Evolutionary conservation across 2,113 vertebrate species (phyloP).

Genomic region (Phrynocephalus versicolor): DNA sequence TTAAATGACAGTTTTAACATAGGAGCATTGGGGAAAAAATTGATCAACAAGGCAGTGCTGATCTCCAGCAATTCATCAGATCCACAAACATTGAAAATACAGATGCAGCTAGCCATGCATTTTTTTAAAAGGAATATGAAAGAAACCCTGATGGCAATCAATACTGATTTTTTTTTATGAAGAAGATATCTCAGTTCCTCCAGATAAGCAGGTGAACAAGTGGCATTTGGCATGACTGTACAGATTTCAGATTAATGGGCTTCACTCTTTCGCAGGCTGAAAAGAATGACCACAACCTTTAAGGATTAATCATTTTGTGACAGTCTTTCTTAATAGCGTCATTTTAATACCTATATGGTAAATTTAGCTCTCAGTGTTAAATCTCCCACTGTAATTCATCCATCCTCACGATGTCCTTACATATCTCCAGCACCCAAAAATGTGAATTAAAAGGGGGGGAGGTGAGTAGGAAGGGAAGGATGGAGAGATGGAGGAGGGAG

Average conservation of each 20-base stretch:
- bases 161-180: conserved; percentile 45
- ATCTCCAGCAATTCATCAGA: conserved; percentile 25
- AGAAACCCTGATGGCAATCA: conserved; percentile 32
- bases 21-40: conserved; percentile 9
- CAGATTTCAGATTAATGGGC: conserved; percentile 70
- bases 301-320: conserved; percentile 69
- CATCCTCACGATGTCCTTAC: conserved; percentile 22
- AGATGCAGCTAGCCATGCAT: background rate
- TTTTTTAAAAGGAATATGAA: conserved; percentile 46
- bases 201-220: conserved; percentile 58
- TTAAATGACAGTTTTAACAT: conserved; percentile 43
- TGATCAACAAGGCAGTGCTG: no score
- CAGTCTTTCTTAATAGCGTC: conserved; percentile 60
- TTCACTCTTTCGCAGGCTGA: conserved; percentile 43
- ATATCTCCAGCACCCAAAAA: conserved; percentile 24
- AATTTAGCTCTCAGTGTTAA: conserved; percentile 65
- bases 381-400: conserved; percentile 44
- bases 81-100: conserved; percentile 11
- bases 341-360: conserved; percentile 58
- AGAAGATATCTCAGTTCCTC: conserved; percentile 40
- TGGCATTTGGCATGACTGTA: conserved; percentile 51
- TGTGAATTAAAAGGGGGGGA: background rate
- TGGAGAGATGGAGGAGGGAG: no score
- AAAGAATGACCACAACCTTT: conserved; percentile 60
- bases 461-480: background rate